Evolutionary conservation across 2,888 invertebrate genomes (phyloP), one percentile per base, ranked within the genome.

Genomic region (Thera obeliscata): DNA sequence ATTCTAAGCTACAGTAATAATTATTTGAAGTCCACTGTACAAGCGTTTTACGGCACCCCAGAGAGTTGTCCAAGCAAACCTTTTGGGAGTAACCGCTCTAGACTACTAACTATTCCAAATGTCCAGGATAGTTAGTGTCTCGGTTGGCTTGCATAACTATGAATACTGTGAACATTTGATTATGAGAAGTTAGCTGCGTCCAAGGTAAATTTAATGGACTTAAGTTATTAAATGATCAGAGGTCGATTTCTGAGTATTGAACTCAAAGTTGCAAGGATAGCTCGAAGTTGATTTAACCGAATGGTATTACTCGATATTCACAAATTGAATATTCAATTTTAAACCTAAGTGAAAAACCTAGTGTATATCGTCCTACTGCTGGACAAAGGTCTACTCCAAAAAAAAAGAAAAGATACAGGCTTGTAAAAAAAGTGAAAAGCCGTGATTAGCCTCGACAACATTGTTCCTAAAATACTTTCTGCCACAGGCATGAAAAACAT

Each of bases 1-100:
- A 46, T 46, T 46, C 8, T 38, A 5, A 38, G 0, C 38, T 38
- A 38, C 6, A 38, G 22, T 6, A 7, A 43, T 43, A 7, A 49
- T 12, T 62, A 71, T 69, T 69, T 65, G 69, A 66, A 70, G 68
- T 63, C 62, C 63, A 59, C 48, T 56, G 56, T 49, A 41, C 43
- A 50, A 61, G 35, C 22, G 56, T 50, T 61, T 66, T 43, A 55
- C 38, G 22, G 59, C 38, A n/a, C 65, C 49, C 52, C 46, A 22
- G 56, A 56, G 57, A 61, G n/a, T 11, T 57, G 46, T n/a, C 8
- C 6, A 7, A 33, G 48, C 61, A 46, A 56, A 38, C 41, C 22
- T 54, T 56, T 56, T 9, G 50, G 43, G 35, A 49, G 11, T 56
- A 12, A 33, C 60, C 41, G 11, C 46, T 9, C 54, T 46, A 48